These are phyloP conservation scores for Hydrolagus affinis DNA, from an alignment of 2,113 vertebrate genomes.

Conservation along the genomic window DNA sequence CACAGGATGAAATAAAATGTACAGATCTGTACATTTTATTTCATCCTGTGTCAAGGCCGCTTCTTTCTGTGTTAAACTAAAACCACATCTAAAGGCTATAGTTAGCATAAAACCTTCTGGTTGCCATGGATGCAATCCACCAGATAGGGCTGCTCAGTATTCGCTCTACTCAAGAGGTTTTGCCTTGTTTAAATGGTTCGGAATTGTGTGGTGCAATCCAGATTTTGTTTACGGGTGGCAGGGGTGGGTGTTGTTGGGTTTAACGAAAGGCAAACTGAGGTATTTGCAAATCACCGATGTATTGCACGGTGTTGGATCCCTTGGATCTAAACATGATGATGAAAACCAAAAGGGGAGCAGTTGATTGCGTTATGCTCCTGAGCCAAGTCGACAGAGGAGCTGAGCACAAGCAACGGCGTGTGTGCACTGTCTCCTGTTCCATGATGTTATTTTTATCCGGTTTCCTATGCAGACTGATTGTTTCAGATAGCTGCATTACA, in stretches of 20 bases:
- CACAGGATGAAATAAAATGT: background rate
- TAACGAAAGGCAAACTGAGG: background rate
- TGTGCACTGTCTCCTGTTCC: background rate
- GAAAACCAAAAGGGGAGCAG: background rate
- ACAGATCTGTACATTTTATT: background rate
- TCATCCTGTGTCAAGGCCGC: background rate
- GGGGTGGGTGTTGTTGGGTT: background rate
- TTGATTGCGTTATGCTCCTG: slow-evolving; percentile 13
- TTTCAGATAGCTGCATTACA: slow-evolving; percentile 33
- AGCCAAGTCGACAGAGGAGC: slow-evolving; percentile 33
- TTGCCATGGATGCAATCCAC: slow-evolving; percentile 21
- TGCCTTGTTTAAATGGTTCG: background rate
- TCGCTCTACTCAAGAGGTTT: slow-evolving; percentile 24
- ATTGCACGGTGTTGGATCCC: background rate
- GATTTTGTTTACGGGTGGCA: background rate
- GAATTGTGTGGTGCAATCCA: background rate
- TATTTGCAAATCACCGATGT: background rate
- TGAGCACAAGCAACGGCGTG: slow-evolving; percentile 31
- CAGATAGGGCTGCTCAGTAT: background rate
- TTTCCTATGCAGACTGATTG: slow-evolving; percentile 35
- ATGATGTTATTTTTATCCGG: slow-evolving; percentile 36
- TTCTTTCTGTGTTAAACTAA: slow-evolving; percentile 16
- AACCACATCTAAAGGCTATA: slow-evolving; percentile 14
- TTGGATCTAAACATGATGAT: background rate
- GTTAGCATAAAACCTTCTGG: slow-evolving; percentile 14